Evolutionary conservation across 2,888 invertebrate species (phyloP).

Genomic region (Gari tellinella): DNA sequence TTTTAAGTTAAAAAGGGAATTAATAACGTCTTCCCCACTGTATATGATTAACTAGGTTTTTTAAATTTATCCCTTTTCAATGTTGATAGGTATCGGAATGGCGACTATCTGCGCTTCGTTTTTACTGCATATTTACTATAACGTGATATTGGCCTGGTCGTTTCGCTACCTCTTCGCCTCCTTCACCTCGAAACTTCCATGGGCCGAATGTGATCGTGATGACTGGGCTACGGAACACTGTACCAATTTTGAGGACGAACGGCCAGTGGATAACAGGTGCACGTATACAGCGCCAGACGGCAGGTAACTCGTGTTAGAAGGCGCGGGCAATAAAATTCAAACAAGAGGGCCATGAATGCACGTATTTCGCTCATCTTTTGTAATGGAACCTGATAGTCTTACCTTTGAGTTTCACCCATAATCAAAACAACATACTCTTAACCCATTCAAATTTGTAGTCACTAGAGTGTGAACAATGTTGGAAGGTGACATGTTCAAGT

Average conservation of each 20-base stretch:
- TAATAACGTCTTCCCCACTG: too few relatives aligned
- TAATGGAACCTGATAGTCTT: too few relatives aligned
- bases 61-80: too few relatives aligned
- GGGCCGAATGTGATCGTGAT: constrained; percentile 85
- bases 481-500: too few relatives aligned
- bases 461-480: too few relatives aligned
- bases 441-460: too few relatives aligned
- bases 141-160: constrained; percentile 86
- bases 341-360: not conserved
- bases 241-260: constrained; percentile 44
- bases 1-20: too few relatives aligned
- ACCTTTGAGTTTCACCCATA: too few relatives aligned
- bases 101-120: constrained; percentile 86
- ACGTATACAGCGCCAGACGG: not conserved
- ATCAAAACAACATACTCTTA: too few relatives aligned
- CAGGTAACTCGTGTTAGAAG: too few relatives aligned
- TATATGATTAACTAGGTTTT: too few relatives aligned
- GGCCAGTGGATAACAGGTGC: constrained; percentile 44
- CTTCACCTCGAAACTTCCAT: constrained; percentile 85
- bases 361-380: not conserved
- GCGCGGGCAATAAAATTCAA: too few relatives aligned
- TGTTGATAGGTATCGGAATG: constrained; percentile 86
- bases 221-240: constrained; percentile 85
- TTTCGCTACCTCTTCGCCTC: constrained; percentile 85
- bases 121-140: constrained; percentile 86